phyloP scores from a whole-genome alignment of 2,113 vertebrate species.

The Pollimyrus isidori region DNA sequence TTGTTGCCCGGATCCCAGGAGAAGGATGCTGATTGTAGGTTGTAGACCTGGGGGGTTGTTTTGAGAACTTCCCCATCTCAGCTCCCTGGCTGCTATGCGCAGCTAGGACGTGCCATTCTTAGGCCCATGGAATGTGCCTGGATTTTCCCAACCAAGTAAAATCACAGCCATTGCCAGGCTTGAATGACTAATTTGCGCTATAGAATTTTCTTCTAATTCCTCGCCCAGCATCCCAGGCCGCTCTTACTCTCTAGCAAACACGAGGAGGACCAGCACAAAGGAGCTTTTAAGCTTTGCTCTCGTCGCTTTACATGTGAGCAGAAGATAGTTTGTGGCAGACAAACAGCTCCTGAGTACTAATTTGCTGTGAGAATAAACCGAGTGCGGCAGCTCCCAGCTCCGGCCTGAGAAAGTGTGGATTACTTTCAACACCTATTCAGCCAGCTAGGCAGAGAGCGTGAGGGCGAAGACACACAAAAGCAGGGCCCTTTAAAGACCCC shows the following conservation, averaged over 20 bases:
- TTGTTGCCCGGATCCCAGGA: not conserved
- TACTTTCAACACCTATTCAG: slow-evolving; percentile 19
- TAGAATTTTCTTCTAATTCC: slow-evolving; percentile 25
- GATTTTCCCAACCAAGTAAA: slow-evolving; percentile 30
- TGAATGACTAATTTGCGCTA: slow-evolving; percentile 38
- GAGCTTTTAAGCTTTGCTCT: slow-evolving; percentile 28
- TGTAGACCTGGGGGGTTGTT: not conserved
- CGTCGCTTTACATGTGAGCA: slow-evolving; percentile 23
- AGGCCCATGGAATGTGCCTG: slow-evolving; percentile 33
- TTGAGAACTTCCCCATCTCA: slow-evolving; percentile 21
- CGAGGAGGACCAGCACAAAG: slow-evolving; percentile 28
- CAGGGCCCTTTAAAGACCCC: not conserved
- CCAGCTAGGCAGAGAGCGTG: not conserved
- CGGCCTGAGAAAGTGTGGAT: slow-evolving; percentile 23
- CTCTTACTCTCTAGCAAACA: slow-evolving; percentile 22
- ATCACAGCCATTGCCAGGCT: slow-evolving; percentile 37
- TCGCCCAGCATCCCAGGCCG: slow-evolving; percentile 11
- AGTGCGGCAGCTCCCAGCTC: not conserved
- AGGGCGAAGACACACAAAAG: not conserved
- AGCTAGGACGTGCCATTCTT: slow-evolving; percentile 23
- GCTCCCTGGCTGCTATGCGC: slow-evolving; percentile 16
- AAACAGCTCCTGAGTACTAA: slow-evolving; percentile 11
- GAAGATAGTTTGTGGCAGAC: slow-evolving; percentile 23
- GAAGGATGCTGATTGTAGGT: not conserved
- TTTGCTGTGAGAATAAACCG: slow-evolving; percentile 14